A percentile compares a stretch with the other conserved stretches of the same genome.
Evolutionary conservation across 2,113 vertebrate genomes (phyloP).

Genomic region (Bubalus kerabau): DNA sequence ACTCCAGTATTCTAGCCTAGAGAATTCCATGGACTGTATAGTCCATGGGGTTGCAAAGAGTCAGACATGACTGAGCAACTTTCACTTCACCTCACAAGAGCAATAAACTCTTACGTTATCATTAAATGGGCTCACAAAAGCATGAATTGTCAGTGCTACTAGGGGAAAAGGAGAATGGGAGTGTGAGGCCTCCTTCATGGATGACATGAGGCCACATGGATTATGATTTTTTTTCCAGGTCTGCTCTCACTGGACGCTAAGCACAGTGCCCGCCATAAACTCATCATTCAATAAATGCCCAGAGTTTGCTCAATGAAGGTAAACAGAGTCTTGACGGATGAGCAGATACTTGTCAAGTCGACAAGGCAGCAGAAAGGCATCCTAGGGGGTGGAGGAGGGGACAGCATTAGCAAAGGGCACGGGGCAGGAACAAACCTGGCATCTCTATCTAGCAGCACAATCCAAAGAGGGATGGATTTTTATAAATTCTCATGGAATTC

Average conservation of each 20-base stretch:
- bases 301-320: neutral
- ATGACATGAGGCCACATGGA: neutral
- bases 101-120: neutral
- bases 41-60: neutral
- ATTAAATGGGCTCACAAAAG: neutral
- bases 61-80: neutral
- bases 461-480: neutral
- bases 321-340: neutral
- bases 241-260: neutral
- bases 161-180: neutral
- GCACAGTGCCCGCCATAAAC: neutral
- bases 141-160: neutral
- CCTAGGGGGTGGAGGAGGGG: rapidly evolving
- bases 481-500: neutral
- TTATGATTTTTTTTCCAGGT: neutral
- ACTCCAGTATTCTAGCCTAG: neutral
- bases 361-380: neutral
- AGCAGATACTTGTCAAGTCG: neutral
- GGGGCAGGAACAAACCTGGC: neutral
- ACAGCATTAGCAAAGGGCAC: neutral
- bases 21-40: neutral
- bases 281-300: neutral
- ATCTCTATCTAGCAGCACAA: neutral
- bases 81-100: neutral
- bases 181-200: neutral